A percentile compares a stretch with the other conserved stretches of the same genome.
These are phyloP conservation scores for Matsumurasca onukii DNA, from an alignment of 1,140 invertebrate species.

Conservation along the genomic window DNA sequence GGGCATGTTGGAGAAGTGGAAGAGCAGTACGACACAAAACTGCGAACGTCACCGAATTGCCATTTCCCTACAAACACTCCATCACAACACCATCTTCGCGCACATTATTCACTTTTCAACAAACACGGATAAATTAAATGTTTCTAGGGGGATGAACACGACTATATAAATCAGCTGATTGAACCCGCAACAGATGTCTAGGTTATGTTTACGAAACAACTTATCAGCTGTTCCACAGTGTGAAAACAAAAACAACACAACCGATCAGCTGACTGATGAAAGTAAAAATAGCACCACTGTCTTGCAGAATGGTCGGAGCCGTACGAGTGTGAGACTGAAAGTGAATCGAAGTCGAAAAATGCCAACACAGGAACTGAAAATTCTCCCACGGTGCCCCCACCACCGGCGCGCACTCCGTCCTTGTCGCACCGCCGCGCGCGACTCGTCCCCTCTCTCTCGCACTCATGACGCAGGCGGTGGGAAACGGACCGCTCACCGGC, in stretches of 20 bases:
- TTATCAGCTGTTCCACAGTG: background rate
- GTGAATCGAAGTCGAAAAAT: conserved; percentile 27
- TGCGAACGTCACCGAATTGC: background rate
- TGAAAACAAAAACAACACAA: background rate
- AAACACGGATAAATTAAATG: too few species aligned
- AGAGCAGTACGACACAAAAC: background rate
- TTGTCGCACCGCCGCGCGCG: conserved; percentile 53
- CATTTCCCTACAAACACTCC: background rate
- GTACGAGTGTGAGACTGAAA: background rate
- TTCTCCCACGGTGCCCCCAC: conserved; percentile 45
- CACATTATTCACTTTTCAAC: too few species aligned
- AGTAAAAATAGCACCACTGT: background rate
- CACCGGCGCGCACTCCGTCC: conserved; percentile 50
- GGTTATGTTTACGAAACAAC: background rate
- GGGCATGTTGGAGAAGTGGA: conserved; percentile 35
- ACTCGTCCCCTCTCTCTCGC: conserved; percentile 44
- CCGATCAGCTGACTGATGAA: background rate
- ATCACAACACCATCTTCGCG: background rate
- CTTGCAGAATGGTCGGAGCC: background rate
- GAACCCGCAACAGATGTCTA: too few species aligned
- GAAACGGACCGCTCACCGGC: conserved; percentile 6
- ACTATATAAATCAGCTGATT: too few species aligned
- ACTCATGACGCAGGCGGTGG: conserved; percentile 36
- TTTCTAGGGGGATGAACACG: too few species aligned
- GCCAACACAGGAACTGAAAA: conserved; percentile 46